phyloP scores from a whole-genome alignment of 2,888 invertebrate species.

The Lacanobia oleracea region DNA sequence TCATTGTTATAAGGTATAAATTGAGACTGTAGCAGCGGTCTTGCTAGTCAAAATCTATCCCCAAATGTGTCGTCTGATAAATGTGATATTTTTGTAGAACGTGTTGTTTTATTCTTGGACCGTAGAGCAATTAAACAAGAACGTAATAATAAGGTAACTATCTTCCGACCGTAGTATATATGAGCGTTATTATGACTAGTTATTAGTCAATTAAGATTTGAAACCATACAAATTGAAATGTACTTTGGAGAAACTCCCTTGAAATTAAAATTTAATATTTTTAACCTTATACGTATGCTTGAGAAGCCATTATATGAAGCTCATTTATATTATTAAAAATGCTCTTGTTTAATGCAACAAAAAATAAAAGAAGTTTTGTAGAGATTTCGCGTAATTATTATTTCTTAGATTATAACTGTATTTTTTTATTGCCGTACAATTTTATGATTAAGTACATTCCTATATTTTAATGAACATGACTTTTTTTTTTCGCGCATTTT shows the following conservation, averaged over 20 bases:
- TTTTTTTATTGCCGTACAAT: constrained; percentile 3
- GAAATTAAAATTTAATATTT: background rate
- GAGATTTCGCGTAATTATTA: constrained; percentile 24
- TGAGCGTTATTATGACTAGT: constrained; percentile 21
- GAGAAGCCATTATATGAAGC: constrained; percentile 17
- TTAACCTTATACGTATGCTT: constrained; percentile 1
- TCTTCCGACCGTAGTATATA: constrained; percentile 14
- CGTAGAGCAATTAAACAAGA: constrained; percentile 48
- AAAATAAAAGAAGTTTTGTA: constrained; percentile 34
- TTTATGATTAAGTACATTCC: constrained; percentile 11
- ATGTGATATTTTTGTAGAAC: constrained; percentile 64
- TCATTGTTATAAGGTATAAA: constrained; percentile 3
- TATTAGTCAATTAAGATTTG: constrained; percentile 48
- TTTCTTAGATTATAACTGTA: background rate
- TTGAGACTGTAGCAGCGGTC: constrained; percentile 35
- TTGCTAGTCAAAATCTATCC: constrained; percentile 25
- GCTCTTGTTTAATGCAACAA: background rate
- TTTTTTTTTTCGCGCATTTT: background rate
- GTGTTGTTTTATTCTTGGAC: constrained; percentile 36
- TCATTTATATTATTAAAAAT: background rate
- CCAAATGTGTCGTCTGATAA: constrained; percentile 42
- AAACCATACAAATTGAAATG: background rate
- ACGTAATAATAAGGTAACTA: constrained; percentile 21
- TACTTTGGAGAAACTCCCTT: constrained; percentile 15
- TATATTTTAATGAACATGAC: background rate